Base-by-base conservation (phyloP, 2,113 vertebrate genomes). In the Dasyurus viverrinus region DNA sequence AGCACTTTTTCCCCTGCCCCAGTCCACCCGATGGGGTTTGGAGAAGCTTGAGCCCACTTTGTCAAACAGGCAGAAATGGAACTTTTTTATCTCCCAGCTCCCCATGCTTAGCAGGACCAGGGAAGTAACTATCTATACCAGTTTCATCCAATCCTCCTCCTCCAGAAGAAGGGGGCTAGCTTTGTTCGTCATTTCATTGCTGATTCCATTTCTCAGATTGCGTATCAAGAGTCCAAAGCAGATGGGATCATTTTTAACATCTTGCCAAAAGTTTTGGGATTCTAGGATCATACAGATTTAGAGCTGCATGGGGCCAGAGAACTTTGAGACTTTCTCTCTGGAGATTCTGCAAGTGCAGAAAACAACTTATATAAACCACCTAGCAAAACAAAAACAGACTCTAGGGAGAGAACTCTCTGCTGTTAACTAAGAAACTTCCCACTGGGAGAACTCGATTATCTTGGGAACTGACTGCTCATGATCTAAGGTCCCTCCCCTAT, bases 311-410 rank as follows among this genome's bases (percentile, higher is more conserved):
- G 96, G 53, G 24, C 91, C 93, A 92, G 90, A 84, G 90, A 89
- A 93, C 54, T 97, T 92, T 92, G 46, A 1, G 23, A 52, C 50
- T 54, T 96, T 92, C 92, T 95, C 95, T 96, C 96, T 94, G 52
- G 94, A 92, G 94, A 93, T 42, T 50, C 90, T 89, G 60, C 89
- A 84, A 91, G 93, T 36, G 84, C 36, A 92, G 53, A 95, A 97
- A 97, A 94, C 91, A 97, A 96, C 89, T 92, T 52, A 84, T 93
- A 92, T 92, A 90, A 95, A 50, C 91, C 91, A 96, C 93, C 19
- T 47, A 46, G 92, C 57, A 89, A 54, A 91, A 52, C 53, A 94
- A 91, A 94, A 90, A 5, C 42, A 76, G 60, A 2, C 89, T 89
- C 95, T 48, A 48, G 95, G 50, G 89, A 92, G 26, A 4, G 30